Percentiles rank a stretch among this genome's conserved stretches.
phyloP scores from a whole-genome alignment of 92 coral and sea anemone species.

The Montipora capitata region DNA sequence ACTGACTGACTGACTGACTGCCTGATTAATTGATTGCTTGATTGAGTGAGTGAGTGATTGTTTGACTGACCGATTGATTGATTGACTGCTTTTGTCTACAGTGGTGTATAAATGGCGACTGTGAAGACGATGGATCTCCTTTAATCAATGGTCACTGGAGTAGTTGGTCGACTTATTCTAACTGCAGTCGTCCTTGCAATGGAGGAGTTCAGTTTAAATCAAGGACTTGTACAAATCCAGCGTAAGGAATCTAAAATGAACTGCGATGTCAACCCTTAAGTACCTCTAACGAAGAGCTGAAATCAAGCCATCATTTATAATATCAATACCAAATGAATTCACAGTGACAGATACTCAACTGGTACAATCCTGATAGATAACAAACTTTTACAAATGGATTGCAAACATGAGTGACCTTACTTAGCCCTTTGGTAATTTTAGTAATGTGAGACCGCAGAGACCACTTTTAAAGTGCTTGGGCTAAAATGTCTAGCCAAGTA shows the following conservation, averaged over 20 bases:
- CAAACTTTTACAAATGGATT: too few species aligned
- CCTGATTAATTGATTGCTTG: background rate
- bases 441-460: too few species aligned
- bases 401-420: too few species aligned
- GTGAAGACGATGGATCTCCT: slow-evolving; percentile 88
- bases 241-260: slow-evolving; percentile 38
- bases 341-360: too few species aligned
- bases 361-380: too few species aligned
- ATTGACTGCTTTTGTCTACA: background rate
- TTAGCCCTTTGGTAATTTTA: too few species aligned
- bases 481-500: too few species aligned
- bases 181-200: slow-evolving; percentile 86
- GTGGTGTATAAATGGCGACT: slow-evolving; percentile 94
- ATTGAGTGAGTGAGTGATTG: background rate
- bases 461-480: too few species aligned
- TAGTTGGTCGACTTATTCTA: slow-evolving; percentile 76
- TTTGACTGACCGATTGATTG: background rate
- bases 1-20: background rate
- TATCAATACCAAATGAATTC: too few species aligned
- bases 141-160: slow-evolving; percentile 85
- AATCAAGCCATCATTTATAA: too few species aligned
- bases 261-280: background rate
- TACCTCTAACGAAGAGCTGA: background rate
- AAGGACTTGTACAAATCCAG: slow-evolving; percentile 89
- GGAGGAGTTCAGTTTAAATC: slow-evolving; percentile 81